A percentile compares a stretch with the other conserved stretches of the same genome.
These are phyloP conservation scores for Plecturocebus donacophilus DNA, from an alignment of 2,113 vertebrate genomes.

Conservation along the genomic window DNA sequence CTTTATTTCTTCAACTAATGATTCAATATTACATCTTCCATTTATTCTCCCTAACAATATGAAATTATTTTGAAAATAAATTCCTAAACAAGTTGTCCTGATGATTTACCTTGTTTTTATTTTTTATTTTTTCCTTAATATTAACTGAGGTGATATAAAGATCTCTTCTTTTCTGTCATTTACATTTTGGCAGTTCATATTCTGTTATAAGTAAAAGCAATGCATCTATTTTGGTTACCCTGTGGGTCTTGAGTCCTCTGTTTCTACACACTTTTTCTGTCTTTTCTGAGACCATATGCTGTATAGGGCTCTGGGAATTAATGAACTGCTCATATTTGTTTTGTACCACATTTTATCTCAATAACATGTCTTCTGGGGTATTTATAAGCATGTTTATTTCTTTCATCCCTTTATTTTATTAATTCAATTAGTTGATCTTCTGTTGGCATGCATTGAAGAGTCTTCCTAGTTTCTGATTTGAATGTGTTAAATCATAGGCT, in stretches of 20 bases:
- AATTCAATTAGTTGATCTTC: not conserved
- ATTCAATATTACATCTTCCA: constrained; percentile 50
- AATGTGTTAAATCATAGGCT: not conserved
- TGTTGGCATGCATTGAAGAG: not conserved
- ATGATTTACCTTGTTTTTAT: constrained; percentile 72
- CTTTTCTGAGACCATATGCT: constrained; percentile 24
- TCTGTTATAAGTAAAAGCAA: constrained; percentile 70
- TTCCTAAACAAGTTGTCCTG: constrained; percentile 48
- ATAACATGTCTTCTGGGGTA: not conserved
- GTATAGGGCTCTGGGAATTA: constrained; percentile 73
- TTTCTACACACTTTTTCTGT: constrained; percentile 56
- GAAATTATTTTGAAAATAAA: constrained; percentile 42
- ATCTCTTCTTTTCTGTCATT: constrained; percentile 65
- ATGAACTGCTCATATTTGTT: constrained; percentile 77
- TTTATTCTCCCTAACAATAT: constrained; percentile 50
- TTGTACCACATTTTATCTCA: constrained; percentile 43
- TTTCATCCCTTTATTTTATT: constrained; percentile 1
- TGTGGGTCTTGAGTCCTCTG: constrained; percentile 2
- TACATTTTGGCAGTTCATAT: constrained; percentile 72
- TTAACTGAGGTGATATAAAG: constrained; percentile 73
- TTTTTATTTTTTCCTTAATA: constrained; percentile 39
- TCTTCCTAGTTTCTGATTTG: not conserved
- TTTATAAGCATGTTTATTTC: not conserved
- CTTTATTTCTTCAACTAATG: not conserved
- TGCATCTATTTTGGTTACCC: constrained; percentile 61